Base-by-base conservation (phyloP, 2,113 vertebrate genomes). In the Sorex fumeus region DNA sequence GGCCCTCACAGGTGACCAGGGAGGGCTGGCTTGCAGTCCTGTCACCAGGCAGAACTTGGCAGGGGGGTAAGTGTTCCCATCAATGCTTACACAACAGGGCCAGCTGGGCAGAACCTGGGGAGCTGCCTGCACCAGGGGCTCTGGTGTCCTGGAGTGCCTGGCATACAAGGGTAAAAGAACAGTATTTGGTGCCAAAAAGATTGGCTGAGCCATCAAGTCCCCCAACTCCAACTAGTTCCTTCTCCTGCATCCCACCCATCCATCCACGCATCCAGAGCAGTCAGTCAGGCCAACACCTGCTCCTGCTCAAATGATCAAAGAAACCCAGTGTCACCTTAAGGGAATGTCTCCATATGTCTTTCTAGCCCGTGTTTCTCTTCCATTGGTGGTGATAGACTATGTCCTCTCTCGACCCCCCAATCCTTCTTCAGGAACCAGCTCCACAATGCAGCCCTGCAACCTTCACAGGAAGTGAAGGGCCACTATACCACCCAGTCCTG, bases 1-100 rank as follows among this genome's bases (percentile, higher is more conserved):
- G 97, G 97, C 83, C 90, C 88, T 92, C 18, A 84, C 90, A 92
- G 82, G 75, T 93, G 94, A 89, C 96, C 45, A 77, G 87, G 91
- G 95, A 95, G 86, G 83, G 93, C 96, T 91, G 66, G 28, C 1
- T 95, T 83, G 66, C 78, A 75, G 81, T 78, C 78, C 81, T 10
- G 64, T 95, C 87, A 88, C 76, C 83, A 81, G 57, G 88, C 34
- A 91, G 86, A 70, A 66, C 66, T 76, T 50, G 74, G 47, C 77
- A 23, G 18, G 30, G 36, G 40, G 36, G 88, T 67, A 90, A 91
- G 82, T 8, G 78, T 60, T 83, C 2, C 0, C n/a, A 53, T 62
- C 10, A 8, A 76, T 0, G 0, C 28, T 87, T 80, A 79, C 0
- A 0, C 89, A 91, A 91, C 21, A 71, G 43, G 84, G 36, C 88